Conservation (phyloP, 1,140 invertebrate genomes). For the Antheraea pernyi region DNA sequence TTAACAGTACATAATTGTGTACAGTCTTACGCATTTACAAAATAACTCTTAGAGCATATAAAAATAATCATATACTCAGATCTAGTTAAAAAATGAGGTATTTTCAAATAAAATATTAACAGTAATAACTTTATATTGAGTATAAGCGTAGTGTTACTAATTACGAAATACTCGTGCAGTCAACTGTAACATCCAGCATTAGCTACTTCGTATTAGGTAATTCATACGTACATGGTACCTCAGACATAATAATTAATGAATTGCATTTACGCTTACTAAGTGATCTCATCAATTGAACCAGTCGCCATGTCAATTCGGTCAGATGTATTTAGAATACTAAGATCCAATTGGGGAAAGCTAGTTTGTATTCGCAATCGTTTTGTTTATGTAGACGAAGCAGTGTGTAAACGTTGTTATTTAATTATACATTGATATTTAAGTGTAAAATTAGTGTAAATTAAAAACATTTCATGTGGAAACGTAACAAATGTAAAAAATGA, state of each 20-base stretch:
- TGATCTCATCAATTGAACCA: slow-evolving; percentile 25
- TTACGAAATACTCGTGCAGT: background rate
- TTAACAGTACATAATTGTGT: too few relatives aligned
- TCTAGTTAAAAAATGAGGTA: too few relatives aligned
- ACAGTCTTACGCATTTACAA: too few relatives aligned
- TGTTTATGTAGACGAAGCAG: background rate
- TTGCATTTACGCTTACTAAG: slow-evolving; percentile 9
- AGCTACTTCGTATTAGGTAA: too few relatives aligned
- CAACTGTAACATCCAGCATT: background rate
- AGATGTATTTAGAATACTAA: background rate
- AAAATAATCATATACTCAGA: too few relatives aligned
- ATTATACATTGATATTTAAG: too few relatives aligned
- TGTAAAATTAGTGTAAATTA: too few relatives aligned
- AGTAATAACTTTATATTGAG: background rate
- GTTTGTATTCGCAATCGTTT: slow-evolving; percentile 17
- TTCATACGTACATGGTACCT: background rate
- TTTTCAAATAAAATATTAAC: background rate
- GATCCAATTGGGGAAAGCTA: slow-evolving; percentile 28
- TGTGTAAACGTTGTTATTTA: background rate
- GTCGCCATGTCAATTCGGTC: background rate
- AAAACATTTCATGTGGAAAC: background rate
- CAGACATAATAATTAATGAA: background rate
- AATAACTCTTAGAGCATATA: too few relatives aligned
- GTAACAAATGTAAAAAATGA: background rate
- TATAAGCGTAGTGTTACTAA: background rate